Evolutionary conservation across 1,140 invertebrate species (phyloP).

Genomic region (Temnothorax longispinosus): DNA sequence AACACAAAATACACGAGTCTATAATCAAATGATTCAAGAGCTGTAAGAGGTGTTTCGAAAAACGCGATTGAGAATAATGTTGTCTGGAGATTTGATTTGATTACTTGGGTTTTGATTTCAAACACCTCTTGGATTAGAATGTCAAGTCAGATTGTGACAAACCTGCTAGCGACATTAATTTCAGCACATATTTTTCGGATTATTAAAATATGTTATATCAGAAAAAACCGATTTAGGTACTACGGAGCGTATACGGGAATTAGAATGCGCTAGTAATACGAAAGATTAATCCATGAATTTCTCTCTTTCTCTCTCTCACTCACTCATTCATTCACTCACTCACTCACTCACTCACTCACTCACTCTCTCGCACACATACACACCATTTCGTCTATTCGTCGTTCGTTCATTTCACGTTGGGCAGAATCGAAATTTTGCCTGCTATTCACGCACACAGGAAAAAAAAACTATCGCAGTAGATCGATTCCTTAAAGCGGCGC

Average conservation of each 20-base stretch:
- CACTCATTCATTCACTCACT: no score
- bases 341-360: no score
- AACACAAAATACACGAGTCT: not conserved
- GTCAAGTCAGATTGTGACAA: not conserved
- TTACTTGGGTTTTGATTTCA: not conserved
- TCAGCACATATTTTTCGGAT: not conserved
- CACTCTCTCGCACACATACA: no score
- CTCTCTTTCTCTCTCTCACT: no score
- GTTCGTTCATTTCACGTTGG: no score
- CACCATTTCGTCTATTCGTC: no score
- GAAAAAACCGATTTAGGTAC: not conserved
- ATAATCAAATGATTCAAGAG: not conserved
- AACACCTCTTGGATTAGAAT: not conserved
- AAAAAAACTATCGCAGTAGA: not conserved
- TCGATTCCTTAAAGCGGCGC: not conserved
- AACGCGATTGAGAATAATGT: not conserved
- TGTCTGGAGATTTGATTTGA: not conserved
- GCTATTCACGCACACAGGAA: no score
- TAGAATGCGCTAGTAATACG: no score
- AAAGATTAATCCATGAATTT: no score
- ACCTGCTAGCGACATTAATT: not conserved
- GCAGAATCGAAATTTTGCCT: no score
- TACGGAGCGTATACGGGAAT: not conserved
- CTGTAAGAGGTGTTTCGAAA: not conserved
- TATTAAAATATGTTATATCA: not conserved